phyloP scores from a whole-genome alignment of 2,888 invertebrate species.

The Patella depressa region DNA sequence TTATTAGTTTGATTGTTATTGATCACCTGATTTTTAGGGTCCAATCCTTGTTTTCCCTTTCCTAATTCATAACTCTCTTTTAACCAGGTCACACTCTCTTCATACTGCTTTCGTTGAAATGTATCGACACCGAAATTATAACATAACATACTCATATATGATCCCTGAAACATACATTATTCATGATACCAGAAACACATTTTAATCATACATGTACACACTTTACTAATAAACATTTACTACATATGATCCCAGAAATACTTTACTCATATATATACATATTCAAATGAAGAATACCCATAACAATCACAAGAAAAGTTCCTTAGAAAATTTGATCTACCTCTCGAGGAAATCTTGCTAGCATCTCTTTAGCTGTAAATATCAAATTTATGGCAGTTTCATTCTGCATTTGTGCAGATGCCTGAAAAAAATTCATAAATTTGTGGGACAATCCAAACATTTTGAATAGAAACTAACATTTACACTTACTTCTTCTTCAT shows the following conservation, averaged over 20 bases:
- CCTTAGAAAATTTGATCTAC: conserved; percentile 37
- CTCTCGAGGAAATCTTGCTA: conserved; percentile 57
- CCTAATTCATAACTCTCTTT: conserved; percentile 65
- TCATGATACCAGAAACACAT: no score
- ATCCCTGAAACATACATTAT: conserved; percentile 37
- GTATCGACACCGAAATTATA: conserved; percentile 68
- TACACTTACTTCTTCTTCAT: no score
- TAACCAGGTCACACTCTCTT: conserved; percentile 54
- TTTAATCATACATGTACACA: no score
- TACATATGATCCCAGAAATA: no score
- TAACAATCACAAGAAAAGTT: no score
- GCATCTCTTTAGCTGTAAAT: conserved; percentile 54
- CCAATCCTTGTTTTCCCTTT: conserved; percentile 45
- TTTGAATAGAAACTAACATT: no score
- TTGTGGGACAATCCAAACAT: background rate
- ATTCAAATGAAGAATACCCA: no score
- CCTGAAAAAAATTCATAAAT: conserved; percentile 29
- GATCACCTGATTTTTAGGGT: conserved; percentile 58
- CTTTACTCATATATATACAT: no score
- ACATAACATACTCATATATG: conserved; percentile 61
- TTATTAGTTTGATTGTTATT: background rate
- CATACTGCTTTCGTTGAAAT: conserved; percentile 52
- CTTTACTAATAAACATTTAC: no score
- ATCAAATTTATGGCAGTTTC: conserved; percentile 50
- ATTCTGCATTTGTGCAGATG: conserved; percentile 40